Conservation (phyloP, 1,140 invertebrate genomes). For the Penaeus japonicus region DNA sequence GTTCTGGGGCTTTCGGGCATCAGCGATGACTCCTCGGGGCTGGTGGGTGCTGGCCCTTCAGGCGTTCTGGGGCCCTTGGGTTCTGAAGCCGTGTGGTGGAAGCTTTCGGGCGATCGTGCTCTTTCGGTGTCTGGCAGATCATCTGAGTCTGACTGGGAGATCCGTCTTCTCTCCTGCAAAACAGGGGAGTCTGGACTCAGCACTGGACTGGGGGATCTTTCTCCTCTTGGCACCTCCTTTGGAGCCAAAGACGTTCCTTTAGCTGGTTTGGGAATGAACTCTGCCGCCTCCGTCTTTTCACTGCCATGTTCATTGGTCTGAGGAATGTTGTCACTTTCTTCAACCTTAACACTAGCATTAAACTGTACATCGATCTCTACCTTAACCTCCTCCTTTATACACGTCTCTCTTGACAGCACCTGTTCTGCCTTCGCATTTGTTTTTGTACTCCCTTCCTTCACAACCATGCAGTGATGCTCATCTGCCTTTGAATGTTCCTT, state of each 20-base stretch:
- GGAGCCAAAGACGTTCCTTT: too few relatives aligned
- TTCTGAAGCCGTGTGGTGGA: neutral
- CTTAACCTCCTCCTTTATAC: neutral
- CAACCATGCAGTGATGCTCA: too few relatives aligned
- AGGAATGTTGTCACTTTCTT: neutral
- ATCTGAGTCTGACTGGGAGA: too few relatives aligned
- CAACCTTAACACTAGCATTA: too few relatives aligned
- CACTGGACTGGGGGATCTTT: too few relatives aligned
- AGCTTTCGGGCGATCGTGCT: neutral
- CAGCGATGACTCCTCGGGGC: neutral
- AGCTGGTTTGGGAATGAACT: too few relatives aligned
- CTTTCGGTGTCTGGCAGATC: neutral
- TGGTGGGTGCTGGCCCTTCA: slow-evolving; percentile 42
- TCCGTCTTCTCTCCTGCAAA: too few relatives aligned
- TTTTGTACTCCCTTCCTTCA: neutral
- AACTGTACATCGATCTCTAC: neutral
- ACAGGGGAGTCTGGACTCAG: too few relatives aligned
- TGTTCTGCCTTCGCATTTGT: neutral
- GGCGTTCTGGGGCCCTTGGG: slow-evolving; percentile 30
- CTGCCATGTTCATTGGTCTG: too few relatives aligned
- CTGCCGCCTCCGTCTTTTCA: neutral
- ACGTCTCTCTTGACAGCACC: too few relatives aligned
- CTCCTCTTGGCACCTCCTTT: too few relatives aligned
- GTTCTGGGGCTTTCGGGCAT: neutral
- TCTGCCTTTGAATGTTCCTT: neutral